Conservation (phyloP, 2,113 vertebrate species). For the Esox niger region DNA sequence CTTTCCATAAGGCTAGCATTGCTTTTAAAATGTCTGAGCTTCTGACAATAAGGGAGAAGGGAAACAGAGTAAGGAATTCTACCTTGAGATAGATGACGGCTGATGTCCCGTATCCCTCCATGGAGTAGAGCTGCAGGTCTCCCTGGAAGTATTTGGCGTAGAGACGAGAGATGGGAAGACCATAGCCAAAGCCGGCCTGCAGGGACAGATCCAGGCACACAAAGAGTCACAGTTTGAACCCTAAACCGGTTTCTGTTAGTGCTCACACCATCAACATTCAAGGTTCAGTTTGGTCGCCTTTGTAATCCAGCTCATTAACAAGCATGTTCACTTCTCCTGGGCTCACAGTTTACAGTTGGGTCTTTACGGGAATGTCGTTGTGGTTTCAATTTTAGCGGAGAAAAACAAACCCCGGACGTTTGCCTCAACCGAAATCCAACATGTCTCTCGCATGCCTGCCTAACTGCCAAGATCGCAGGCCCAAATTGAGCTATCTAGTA, state of each 20-base stretch:
- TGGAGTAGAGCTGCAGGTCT: constrained; percentile 92
- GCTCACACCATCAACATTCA: constrained; percentile 19
- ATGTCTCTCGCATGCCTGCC: too few relatives aligned
- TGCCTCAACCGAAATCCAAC: too few relatives aligned
- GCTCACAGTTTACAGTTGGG: constrained; percentile 2
- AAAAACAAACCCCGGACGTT: neutral
- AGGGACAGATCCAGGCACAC: constrained; percentile 9
- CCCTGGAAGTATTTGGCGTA: constrained; percentile 98
- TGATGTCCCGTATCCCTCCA: constrained; percentile 93
- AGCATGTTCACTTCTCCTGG: constrained; percentile 8
- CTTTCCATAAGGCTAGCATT: too few relatives aligned
- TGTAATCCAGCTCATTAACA: constrained; percentile 42
- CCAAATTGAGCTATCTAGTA: too few relatives aligned
- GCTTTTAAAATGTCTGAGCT: too few relatives aligned
- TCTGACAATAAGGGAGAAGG: too few relatives aligned
- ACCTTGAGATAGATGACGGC: constrained; percentile 97
- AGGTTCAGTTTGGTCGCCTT: constrained; percentile 13
- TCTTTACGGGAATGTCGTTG: neutral
- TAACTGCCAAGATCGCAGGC: too few relatives aligned
- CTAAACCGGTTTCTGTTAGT: neutral
- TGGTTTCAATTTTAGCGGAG: neutral
- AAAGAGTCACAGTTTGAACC: neutral
- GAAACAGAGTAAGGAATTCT: constrained; percentile 29
- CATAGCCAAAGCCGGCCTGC: constrained; percentile 97
- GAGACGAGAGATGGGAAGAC: constrained; percentile 94